Evolutionary conservation across 2,888 invertebrate species (phyloP), one percentile per base, ranked within the genome.

Genomic region (Drosophila vallismaia): DNA sequence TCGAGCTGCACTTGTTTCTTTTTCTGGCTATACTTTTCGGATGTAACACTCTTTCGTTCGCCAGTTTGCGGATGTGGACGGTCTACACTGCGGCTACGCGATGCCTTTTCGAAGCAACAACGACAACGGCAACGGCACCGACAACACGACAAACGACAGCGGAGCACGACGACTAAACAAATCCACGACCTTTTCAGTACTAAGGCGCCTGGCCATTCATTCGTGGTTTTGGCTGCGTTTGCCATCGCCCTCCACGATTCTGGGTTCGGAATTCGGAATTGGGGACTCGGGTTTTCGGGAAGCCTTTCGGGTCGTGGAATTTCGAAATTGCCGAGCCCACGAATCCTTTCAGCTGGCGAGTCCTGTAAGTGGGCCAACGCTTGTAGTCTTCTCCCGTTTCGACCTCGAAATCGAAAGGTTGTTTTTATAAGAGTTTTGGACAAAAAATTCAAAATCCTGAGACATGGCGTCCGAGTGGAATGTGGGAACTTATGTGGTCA

Each of bases 121-220:
- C 70, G 71, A 40, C 42, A 38, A 49, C 64, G 48, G 49, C 40
- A 46, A 14, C 57, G 59, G 12, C n/a, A 46, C 31, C 60, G 29
- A 46, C 52, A 55, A 70, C 63, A 54, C 74, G 64, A 58, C 57
- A 40, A 40, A 24, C 75, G 45, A 50, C 74, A 64, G 66, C 70
- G 69, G 58, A 73, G 62, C 55, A 75, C 78, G 90, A 90, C 89
- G 87, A 90, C 91, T 90, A 86, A 79, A 89, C 91, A 89, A 91
- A 90, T 89, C 90, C 90, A 90, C 91, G 91, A 90, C 91, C 91
- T 90, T 89, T 91, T 91, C 77, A 89, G 87, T 90, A 91, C 91
- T 91, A 88, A 91, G 89, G 90, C 82, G 84, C 80, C 81, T 86
- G 88, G 76, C 77, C 84, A 89, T 88, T 81, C 88, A 80, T 80